Percentiles rank a stretch among this genome's conserved stretches.
Conservation (phyloP, 2,113 vertebrate species). For the Rhombomys opimus region DNA sequence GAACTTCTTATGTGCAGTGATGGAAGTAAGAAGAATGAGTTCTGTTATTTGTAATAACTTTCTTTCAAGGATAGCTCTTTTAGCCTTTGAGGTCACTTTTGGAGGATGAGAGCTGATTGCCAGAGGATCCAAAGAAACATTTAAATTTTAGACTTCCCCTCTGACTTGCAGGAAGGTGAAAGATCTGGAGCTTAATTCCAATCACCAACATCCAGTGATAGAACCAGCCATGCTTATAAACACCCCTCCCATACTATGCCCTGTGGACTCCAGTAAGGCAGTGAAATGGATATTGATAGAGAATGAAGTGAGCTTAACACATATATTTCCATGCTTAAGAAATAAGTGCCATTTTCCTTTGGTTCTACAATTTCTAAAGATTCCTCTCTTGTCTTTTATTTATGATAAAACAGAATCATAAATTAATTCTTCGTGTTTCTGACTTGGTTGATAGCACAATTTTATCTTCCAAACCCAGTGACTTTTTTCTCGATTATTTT, state of each 20-base stretch:
- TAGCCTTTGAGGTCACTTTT: neutral
- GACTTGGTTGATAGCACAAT: neutral
- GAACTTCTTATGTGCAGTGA: neutral
- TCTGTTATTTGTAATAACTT: neutral
- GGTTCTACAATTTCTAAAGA: neutral
- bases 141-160: neutral
- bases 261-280: neutral
- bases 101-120: too few relatives aligned
- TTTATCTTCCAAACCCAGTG: neutral
- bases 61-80: neutral
- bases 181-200: neutral
- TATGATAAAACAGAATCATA: neutral
- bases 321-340: neutral
- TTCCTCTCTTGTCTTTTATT: neutral
- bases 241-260: neutral
- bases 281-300: neutral
- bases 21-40: too few relatives aligned
- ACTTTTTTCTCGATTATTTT: neutral
- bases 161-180: neutral
- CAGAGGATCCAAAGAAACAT: neutral
- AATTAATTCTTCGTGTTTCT: neutral
- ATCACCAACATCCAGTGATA: neutral
- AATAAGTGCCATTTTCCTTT: neutral
- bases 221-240: neutral
- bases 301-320: neutral